Base-by-base conservation (phyloP, 1,140 invertebrate species). In the Drosophila oshimai region DNA sequence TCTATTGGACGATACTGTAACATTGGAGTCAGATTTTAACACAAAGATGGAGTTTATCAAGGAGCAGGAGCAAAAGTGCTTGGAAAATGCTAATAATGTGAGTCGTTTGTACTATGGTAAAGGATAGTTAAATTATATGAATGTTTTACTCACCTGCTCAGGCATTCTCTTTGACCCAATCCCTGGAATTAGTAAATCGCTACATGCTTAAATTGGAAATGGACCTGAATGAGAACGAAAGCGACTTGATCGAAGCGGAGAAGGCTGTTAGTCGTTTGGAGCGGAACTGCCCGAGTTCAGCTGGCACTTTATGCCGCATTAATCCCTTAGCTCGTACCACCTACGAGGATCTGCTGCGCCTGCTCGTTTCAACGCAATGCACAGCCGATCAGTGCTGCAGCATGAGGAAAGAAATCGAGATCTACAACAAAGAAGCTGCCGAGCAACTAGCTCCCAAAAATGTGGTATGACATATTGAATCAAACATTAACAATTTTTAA, bases 201-300 rank as follows among this genome's bases (percentile, higher is more conserved):
- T 44, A 24, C 22, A n/a, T 80, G 5, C 13, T 45, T 0, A 51
- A 31, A 33, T 6, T 60, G 17, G 80, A 86, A 33, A 41, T 57
- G n/a, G 75, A 80, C 2, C 44, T 84, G 6, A 18, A 33, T 34
- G 46, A 74, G 2, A 79, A 68, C 44, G 75, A 79, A 15, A 12
- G 0, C 3, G n/a, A 12, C 0, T 31, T 84, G 12, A 15, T 65
- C 0, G 17, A 64, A 18, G 49, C 50, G 1, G 67, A 80, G 24
- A 60, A 55, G 15, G 0, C 18, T 0, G 15, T 86, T 2, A 18
- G 5, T 0, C 7, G 15, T 2, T 13, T 41, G 7, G 71, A 86
- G 33, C 9, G 37, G 20, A 24, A 2, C 0, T 36, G 17, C 7
- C 12, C 28, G 1, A 20, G 9, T 13, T 2, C 15, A 2, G 0